Conservation (phyloP, 2,888 invertebrate species). For the Tricholauxania praeusta region DNA sequence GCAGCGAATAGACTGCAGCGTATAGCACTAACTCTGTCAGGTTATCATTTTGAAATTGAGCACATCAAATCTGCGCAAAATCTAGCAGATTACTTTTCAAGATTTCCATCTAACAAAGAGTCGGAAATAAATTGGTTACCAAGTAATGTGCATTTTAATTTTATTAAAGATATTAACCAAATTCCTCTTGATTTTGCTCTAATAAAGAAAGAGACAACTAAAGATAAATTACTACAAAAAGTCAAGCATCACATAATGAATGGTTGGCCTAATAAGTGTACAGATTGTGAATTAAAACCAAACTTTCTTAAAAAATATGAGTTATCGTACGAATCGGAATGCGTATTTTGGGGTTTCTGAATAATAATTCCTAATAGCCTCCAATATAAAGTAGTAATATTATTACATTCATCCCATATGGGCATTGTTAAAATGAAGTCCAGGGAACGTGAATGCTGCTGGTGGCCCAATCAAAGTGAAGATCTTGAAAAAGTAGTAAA, state of each 20-base stretch:
- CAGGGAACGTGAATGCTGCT: conserved; percentile 49
- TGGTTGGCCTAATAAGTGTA: conserved; percentile 28
- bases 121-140: conserved; percentile 22
- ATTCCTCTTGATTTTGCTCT: conserved; percentile 25
- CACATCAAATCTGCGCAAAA: conserved; percentile 46
- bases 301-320: conserved; percentile 36
- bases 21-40: conserved; percentile 46
- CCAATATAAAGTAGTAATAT: conserved; percentile 21
- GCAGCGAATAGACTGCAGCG: no score
- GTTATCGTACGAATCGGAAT: conserved; percentile 33
- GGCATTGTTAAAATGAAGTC: conserved; percentile 46
- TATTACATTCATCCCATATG: conserved; percentile 45
- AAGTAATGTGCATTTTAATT: conserved; percentile 35
- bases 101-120: conserved; percentile 39
- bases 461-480: conserved; percentile 48
- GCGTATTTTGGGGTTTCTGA: conserved; percentile 44
- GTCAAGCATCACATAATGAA: not conserved
- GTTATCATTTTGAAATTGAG: conserved; percentile 47
- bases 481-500: conserved; percentile 34
- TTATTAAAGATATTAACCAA: conserved; percentile 17
- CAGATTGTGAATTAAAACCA: conserved; percentile 27
- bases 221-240: conserved; percentile 14
- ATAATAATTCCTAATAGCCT: conserved; percentile 34
- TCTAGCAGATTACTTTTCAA: conserved; percentile 49
- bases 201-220: conserved; percentile 21